Evolutionary conservation across 2,113 vertebrate genomes (phyloP).

Genomic region (Oncorhynchus gorbuscha): DNA sequence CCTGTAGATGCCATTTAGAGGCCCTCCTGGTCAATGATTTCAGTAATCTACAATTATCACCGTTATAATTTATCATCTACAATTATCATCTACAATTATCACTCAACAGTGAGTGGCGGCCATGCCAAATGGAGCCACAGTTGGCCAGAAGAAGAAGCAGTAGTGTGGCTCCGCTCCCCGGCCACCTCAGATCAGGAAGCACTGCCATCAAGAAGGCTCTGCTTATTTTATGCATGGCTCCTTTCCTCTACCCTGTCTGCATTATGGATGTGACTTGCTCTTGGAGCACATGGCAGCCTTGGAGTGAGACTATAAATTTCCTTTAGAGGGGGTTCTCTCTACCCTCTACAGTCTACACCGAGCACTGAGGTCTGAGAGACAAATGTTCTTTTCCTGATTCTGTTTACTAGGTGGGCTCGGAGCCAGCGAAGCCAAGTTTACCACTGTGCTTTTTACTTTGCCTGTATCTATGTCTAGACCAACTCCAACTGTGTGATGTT

Average conservation of each 20-base stretch:
- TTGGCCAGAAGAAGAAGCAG: slow-evolving; percentile 28
- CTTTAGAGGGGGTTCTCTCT: neutral
- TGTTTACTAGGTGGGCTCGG: neutral
- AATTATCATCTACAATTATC: slow-evolving; percentile 48
- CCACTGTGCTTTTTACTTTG: neutral
- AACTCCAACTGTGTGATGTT: neutral
- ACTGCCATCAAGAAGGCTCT: slow-evolving; percentile 14
- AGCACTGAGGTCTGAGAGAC: neutral
- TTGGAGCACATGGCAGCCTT: slow-evolving; percentile 10
- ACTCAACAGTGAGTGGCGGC: slow-evolving; percentile 30
- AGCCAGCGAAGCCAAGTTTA: neutral
- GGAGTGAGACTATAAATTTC: neutral
- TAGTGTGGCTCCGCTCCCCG: slow-evolving; percentile 12
- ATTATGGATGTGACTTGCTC: slow-evolving; percentile 37
- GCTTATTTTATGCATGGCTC: slow-evolving; percentile 41
- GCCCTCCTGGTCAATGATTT: slow-evolving; percentile 36
- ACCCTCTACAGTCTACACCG: neutral
- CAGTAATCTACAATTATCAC: slow-evolving; percentile 43
- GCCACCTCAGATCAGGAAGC: slow-evolving; percentile 17
- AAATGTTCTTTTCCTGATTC: neutral
- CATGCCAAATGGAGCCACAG: slow-evolving; percentile 34
- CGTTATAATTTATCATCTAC: slow-evolving; percentile 4
- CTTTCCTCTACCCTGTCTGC: slow-evolving; percentile 32
- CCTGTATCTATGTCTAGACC: neutral
- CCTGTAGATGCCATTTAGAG: slow-evolving; percentile 32